Base-by-base conservation (phyloP, 53 echinoderm and acorn worm genomes). In the Temnopleurus reevesii region DNA sequence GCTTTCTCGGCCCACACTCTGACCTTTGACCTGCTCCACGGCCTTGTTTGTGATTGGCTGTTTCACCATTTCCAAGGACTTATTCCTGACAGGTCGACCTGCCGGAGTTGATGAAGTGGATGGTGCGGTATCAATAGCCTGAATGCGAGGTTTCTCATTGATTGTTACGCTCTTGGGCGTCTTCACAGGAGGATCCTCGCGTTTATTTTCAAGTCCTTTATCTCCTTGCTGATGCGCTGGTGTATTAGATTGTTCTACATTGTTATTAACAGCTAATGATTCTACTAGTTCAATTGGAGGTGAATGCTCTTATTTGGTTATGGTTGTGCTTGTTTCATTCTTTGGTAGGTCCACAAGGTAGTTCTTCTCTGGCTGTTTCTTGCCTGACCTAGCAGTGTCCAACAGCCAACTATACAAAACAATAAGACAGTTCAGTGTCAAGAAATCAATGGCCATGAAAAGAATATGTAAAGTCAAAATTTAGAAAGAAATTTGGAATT, bases 331-430 rank as follows among this genome's bases (percentile, higher is more conserved):
- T 21, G 71, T 2, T 71, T 41, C 71, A 38, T 71, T 41, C 38
- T 71, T 41, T 47, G 79, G 47, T 23, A 87, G 53, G 25, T 94
- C 94, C 28, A 97, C 90, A 12, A 93, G 91, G 53, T 91, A 95
- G 15, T 90, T 89, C 60, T 91, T 92, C 55, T 96, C 99, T 59
- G 94, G 87, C 36, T 90, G 90, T 59, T 83, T 90, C 76, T 91
- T 58, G 12, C 93, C 93, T 35, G 61, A 76, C 57, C 89, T 91
- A 2, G 94, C 99, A 81, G 92, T 91, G 21, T 90, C 92, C 60
- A 98, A 91, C 55, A 98, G 84, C 99, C 99, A 98, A n/a, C 99
- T 96, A 81, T 4, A 61, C 12, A 35, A 64, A 15, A 17, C 34
- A 64, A 43, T 4, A 29, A 2, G 41, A 71, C 35, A 65, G 15